Percentiles rank a stretch among this genome's conserved stretches.
phyloP scores from a whole-genome alignment of 2,797 vertebrate genomes.

The Enteromius trimaculatus region DNA sequence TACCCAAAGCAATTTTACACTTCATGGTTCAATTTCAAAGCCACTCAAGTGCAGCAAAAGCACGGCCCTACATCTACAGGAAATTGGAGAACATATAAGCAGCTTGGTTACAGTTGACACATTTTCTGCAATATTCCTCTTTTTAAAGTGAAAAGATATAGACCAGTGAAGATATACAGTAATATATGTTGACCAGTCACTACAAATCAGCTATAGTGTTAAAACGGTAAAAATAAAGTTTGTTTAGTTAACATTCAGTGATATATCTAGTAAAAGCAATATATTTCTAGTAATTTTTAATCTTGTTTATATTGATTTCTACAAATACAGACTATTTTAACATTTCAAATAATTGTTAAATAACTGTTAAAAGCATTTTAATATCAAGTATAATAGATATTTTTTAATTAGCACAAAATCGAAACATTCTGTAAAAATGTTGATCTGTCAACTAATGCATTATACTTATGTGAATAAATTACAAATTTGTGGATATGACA shows the following conservation, averaged over 20 bases:
- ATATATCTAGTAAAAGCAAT: neutral
- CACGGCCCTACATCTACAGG: constrained; percentile 63
- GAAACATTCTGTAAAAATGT: neutral
- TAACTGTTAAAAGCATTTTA: neutral
- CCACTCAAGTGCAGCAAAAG: constrained; percentile 65
- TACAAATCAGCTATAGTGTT: neutral
- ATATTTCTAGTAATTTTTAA: neutral
- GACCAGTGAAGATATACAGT: neutral
- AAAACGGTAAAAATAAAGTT: neutral
- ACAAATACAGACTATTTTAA: neutral
- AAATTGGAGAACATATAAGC: constrained; percentile 67
- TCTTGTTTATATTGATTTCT: neutral
- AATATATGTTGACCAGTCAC: constrained; percentile 4
- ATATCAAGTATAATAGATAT: neutral
- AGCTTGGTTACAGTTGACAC: constrained; percentile 66
- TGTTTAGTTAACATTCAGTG: neutral
- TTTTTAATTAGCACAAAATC: neutral
- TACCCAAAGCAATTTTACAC: constrained; percentile 72
- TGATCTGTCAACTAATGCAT: neutral
- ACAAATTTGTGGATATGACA: neutral
- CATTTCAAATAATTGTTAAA: no score
- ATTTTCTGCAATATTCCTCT: constrained; percentile 61
- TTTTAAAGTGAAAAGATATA: constrained; percentile 39
- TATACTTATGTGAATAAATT: neutral
- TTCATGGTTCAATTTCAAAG: constrained; percentile 72